Percentiles rank a stretch among this genome's conserved stretches.
Conservation (phyloP, 2,888 invertebrate genomes). For the Gandaritis pyraliata region DNA sequence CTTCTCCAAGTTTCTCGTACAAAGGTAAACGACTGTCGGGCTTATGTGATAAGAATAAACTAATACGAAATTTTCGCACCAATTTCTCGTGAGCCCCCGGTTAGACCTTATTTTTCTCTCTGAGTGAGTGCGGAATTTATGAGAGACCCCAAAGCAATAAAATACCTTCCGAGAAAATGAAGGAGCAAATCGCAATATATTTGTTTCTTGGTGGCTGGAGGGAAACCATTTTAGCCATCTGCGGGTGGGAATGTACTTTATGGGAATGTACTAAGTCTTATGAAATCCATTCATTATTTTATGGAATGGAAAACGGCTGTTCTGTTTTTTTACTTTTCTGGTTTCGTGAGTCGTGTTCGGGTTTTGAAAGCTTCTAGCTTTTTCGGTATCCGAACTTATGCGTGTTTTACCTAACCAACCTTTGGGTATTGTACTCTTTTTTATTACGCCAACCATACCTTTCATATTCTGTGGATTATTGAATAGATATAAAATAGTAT, state of each 20-base stretch:
- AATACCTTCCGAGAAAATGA: slow-evolving; percentile 83
- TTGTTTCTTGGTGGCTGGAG: slow-evolving; percentile 78
- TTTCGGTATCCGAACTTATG: no score
- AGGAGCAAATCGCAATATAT: slow-evolving; percentile 83
- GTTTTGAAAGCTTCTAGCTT: neutral
- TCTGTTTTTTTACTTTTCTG: slow-evolving; percentile 34
- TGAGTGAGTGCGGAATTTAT: slow-evolving; percentile 81
- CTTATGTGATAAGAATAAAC: slow-evolving; percentile 69
- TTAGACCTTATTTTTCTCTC: slow-evolving; percentile 80
- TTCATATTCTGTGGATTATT: no score
- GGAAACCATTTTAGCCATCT: slow-evolving; percentile 74
- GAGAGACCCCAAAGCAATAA: slow-evolving; percentile 82
- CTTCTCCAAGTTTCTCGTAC: slow-evolving; percentile 32
- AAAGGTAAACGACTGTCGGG: slow-evolving; percentile 51
- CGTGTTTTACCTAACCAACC: neutral
- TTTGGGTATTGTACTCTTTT: no score
- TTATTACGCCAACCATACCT: no score
- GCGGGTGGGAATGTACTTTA: slow-evolving; percentile 70
- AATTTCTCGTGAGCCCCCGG: slow-evolving; percentile 67
- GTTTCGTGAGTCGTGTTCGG: slow-evolving; percentile 15
- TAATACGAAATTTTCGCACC: slow-evolving; percentile 76
- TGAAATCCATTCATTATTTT: slow-evolving; percentile 60
- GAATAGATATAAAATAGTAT: neutral
- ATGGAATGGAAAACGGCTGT: slow-evolving; percentile 38
- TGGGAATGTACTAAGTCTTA: slow-evolving; percentile 57